Evolutionary conservation across 2,797 vertebrate species (phyloP).

Genomic region (Sebastes baramenuke): DNA sequence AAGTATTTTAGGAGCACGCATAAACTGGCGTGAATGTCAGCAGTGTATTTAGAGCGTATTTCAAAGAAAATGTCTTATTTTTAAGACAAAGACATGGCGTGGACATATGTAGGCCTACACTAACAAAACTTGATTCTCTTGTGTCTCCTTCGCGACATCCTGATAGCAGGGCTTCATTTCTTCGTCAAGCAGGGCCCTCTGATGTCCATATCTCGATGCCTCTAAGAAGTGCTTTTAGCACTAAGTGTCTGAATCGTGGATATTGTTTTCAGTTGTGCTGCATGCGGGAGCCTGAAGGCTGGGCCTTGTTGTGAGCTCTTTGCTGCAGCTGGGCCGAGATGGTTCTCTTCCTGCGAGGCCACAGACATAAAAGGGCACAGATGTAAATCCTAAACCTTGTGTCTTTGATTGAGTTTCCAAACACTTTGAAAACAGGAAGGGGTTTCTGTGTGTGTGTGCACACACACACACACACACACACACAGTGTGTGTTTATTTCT

Average conservation of each 20-base stretch:
- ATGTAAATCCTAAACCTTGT: constrained; percentile 84
- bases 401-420: constrained; percentile 82
- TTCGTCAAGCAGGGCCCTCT: constrained; percentile 52
- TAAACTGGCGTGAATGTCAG: constrained; percentile 68
- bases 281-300: constrained; percentile 72
- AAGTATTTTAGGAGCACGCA: constrained; percentile 77
- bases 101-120: constrained; percentile 3
- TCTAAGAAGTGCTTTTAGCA: constrained; percentile 71
- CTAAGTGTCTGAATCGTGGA: constrained; percentile 71
- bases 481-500: constrained; percentile 55
- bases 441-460: constrained; percentile 62
- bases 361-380: constrained; percentile 82
- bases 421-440: constrained; percentile 80
- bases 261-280: constrained; percentile 74
- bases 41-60: constrained; percentile 49
- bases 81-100: constrained; percentile 33
- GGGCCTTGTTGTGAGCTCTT: constrained; percentile 71
- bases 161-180: constrained; percentile 54
- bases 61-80: constrained; percentile 38
- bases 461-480: constrained; percentile 25
- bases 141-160: constrained; percentile 28
- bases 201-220: constrained; percentile 71
- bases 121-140: neutral
- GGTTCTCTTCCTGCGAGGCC: constrained; percentile 77
- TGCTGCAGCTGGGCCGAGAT: constrained; percentile 78